Conservation (phyloP, 1,140 invertebrate genomes). For the Heliconius melpomene region DNA sequence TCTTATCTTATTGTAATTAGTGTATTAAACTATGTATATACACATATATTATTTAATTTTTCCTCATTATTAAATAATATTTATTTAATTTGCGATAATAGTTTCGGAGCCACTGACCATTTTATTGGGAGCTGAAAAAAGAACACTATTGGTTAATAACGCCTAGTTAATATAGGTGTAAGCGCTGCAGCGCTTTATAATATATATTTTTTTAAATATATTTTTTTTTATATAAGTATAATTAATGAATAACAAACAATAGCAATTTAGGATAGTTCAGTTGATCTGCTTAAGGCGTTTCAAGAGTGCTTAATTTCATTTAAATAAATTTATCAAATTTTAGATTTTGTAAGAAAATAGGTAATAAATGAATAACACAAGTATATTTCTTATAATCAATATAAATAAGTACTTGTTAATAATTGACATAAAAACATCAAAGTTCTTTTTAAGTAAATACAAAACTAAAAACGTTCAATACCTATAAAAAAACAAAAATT, state of each 20-base stretch:
- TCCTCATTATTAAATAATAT: constrained; percentile 9
- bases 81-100: constrained; percentile 32
- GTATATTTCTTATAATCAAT: too few species aligned
- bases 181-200: constrained; percentile 36
- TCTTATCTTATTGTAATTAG: constrained; percentile 3
- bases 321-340: too few species aligned
- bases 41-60: background rate
- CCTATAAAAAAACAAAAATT: background rate
- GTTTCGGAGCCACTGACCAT: constrained; percentile 54
- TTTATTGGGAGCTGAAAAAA: constrained; percentile 45
- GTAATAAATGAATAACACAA: too few species aligned
- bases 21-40: background rate
- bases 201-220: background rate
- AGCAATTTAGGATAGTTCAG: too few species aligned
- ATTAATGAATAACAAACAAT: too few species aligned
- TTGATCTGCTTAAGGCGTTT: too few species aligned
- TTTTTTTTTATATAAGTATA: too few species aligned
- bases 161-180: constrained; percentile 33
- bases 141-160: constrained; percentile 53
- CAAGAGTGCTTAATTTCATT: too few species aligned
- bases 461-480: background rate
- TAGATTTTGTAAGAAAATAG: too few species aligned
- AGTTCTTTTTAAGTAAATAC: too few species aligned
- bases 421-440: too few species aligned
- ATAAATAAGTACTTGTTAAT: too few species aligned